phyloP scores from a whole-genome alignment of 1,140 invertebrate genomes.

The Ooceraea biroi region DNA sequence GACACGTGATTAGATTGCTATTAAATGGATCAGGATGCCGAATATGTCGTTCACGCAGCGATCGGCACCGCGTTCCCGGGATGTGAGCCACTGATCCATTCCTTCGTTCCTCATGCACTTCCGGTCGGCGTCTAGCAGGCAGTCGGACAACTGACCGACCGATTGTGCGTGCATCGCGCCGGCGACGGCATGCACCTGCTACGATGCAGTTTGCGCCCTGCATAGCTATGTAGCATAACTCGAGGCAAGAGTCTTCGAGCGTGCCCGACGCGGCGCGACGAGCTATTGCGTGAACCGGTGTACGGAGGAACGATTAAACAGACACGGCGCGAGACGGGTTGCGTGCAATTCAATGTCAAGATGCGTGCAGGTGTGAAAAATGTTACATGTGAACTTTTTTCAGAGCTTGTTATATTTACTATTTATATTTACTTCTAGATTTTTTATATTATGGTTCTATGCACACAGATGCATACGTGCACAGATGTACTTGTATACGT shows the following conservation, averaged over 20 bases:
- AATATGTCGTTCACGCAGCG: slow-evolving; percentile 4
- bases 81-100: slow-evolving; percentile 41
- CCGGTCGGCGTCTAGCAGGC: slow-evolving; percentile 19
- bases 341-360: not conserved
- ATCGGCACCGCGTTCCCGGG: not conserved
- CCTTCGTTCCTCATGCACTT: slow-evolving; percentile 42
- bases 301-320: slow-evolving; percentile 19
- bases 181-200: slow-evolving; percentile 30
- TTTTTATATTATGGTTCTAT: too few species aligned
- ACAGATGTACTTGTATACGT: too few species aligned
- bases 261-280: slow-evolving; percentile 9
- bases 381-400: not conserved
- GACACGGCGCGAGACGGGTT: not conserved
- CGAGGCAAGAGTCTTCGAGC: slow-evolving; percentile 50
- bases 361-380: not conserved
- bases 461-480: too few species aligned
- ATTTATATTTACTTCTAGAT: not conserved
- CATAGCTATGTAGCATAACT: slow-evolving; percentile 31
- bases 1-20: slow-evolving; percentile 32
- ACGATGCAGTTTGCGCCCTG: slow-evolving; percentile 23
- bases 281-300: slow-evolving; percentile 6
- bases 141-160: not conserved
- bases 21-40: slow-evolving; percentile 8
- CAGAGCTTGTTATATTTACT: not conserved
- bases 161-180: slow-evolving; percentile 23